Evolutionary conservation across 2,888 invertebrate genomes (phyloP).

Genomic region (Parnassius mnemosyne): DNA sequence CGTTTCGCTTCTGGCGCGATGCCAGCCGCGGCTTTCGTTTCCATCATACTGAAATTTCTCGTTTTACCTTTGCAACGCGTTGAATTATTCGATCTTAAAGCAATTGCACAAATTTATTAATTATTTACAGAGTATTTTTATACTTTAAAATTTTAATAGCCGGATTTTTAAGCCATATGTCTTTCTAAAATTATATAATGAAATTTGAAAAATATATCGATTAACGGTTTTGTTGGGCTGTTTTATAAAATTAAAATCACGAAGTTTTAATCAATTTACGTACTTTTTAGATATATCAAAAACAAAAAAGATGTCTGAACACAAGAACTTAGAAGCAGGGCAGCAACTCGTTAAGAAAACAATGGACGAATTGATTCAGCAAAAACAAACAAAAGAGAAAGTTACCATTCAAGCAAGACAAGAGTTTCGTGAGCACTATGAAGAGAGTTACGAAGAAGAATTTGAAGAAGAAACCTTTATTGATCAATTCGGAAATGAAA

Average conservation of each 20-base stretch:
- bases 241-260: too few species aligned
- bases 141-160: too few species aligned
- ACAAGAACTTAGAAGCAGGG: conserved; percentile 64
- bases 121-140: too few species aligned
- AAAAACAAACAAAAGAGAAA: conserved; percentile 63
- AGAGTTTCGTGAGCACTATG: conserved; percentile 71
- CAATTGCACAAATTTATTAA: not conserved
- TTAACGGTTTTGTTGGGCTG: too few species aligned
- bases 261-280: too few species aligned
- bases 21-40: conserved; percentile 66
- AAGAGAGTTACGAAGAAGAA: conserved; percentile 75
- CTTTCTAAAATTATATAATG: too few species aligned
- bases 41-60: conserved; percentile 58
- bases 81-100: conserved; percentile 43
- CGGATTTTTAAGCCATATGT: too few species aligned
- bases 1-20: conserved; percentile 53
- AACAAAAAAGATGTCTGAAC: conserved; percentile 61
- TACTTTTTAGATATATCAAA: not conserved
- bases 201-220: too few species aligned
- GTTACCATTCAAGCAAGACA: conserved; percentile 73
- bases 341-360: conserved; percentile 73
- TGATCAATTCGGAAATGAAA: conserved; percentile 68
- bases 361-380: conserved; percentile 71
- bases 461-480: conserved; percentile 74
- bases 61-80: conserved; percentile 46